These are phyloP conservation scores for Elephantulus edwardii DNA, from an alignment of 2,113 vertebrate species.

Conservation along the genomic window DNA sequence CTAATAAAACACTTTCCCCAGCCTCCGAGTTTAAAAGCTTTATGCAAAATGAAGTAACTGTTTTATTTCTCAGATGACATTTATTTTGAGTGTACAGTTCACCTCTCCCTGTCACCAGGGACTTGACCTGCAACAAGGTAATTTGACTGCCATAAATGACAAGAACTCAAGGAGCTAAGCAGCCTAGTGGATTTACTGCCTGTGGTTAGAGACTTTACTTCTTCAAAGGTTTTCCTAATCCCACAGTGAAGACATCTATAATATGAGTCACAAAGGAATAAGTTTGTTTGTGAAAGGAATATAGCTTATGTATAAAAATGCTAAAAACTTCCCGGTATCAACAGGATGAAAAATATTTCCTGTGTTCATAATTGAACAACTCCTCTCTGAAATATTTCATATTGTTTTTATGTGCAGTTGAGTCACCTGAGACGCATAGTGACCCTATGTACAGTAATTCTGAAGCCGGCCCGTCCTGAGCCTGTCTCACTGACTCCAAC, in stretches of 20 bases:
- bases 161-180: not conserved
- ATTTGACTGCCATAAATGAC: accelerated
- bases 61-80: conserved; percentile 58
- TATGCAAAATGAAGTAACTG: conserved; percentile 66
- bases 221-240: not conserved
- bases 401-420: no score
- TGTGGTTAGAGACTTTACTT: no score
- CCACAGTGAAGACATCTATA: accelerated
- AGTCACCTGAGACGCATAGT: no score
- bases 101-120: not conserved
- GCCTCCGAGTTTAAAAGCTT: conserved; percentile 70
- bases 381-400: no score
- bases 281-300: not conserved
- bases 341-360: not conserved
- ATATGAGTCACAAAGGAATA: accelerated
- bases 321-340: not conserved
- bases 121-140: not conserved
- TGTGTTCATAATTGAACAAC: not conserved
- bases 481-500: no score
- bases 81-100: conserved; percentile 33
- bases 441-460: no score
- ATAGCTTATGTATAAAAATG: not conserved
- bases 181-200: not conserved
- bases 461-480: no score
- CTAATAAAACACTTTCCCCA: conserved; percentile 60